Base-by-base conservation (phyloP, 2,888 invertebrate species). In the Slavum lentiscoides region DNA sequence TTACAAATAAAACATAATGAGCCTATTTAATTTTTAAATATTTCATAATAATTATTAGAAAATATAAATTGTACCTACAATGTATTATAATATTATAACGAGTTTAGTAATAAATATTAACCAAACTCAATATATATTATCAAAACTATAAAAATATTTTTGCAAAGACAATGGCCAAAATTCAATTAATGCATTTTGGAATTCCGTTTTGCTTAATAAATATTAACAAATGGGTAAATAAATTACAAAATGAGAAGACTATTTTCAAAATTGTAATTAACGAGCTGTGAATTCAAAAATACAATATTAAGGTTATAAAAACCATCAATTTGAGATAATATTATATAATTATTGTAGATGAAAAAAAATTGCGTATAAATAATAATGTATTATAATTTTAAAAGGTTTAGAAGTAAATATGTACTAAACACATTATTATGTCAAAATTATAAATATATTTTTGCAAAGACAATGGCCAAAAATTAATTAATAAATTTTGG, bases 91-190 rank as follows among this genome's bases (percentile, higher is more conserved):
- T 23, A 61, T 17, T 21, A 17, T 2, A 9, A 8, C 13, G 30
- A 30, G 9, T 39, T 70, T 61, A 69, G 30, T 62, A 69, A 39
- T 15, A 55, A 74, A 49, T 30, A 13, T 53, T 43, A 61, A 77
- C 43, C 59, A 43, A 67, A 59, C 23, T 17, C 15, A 43, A 30
- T 30, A 30, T 30, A 30, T 30, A 30, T 2, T 58, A 59, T 23
- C 13, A 43, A 58, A 30, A 43, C 39, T 55, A 73, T 81, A 55
- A 58, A 62, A 21, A 82, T 82, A 82, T 81, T 83, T 83, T 67
- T 23, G 68, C 68, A 73, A 64, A 80, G 9, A 73, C 19, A 62
- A 30, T 61, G 72, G 70, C 37, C 53, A 80, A 53, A 80, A 69
- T 17, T 30, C 19, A 72, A 59, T 23, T 23, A 19, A 77, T 68